Conservation (phyloP, 2,888 invertebrate species). For the Pseudolycoriella hygida region DNA sequence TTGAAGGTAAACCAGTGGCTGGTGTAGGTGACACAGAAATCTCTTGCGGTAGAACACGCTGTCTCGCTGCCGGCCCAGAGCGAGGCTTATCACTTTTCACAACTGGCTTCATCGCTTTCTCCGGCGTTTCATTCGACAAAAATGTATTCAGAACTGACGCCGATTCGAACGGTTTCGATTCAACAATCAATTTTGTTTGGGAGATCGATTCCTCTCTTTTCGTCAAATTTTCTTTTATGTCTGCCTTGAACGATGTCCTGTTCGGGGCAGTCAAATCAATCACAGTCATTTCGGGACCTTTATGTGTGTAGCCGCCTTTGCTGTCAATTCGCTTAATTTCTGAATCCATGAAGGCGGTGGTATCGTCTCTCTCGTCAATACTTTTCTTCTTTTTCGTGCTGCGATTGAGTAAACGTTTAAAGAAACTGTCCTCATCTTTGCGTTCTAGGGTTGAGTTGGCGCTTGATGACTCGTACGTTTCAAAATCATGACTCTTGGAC, state of each 20-base stretch:
- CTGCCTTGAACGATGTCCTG: background rate
- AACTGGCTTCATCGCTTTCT: slow-evolving; percentile 11
- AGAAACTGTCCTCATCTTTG: slow-evolving; percentile 36
- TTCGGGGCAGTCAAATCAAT: background rate
- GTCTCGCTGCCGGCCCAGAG: slow-evolving; percentile 34
- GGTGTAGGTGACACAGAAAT: slow-evolving; percentile 22
- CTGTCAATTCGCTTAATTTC: slow-evolving; percentile 35
- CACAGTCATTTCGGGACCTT: background rate
- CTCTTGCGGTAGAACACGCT: slow-evolving; percentile 37
- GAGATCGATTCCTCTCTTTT: slow-evolving; percentile 5
- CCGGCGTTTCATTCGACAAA: slow-evolving; percentile 14
- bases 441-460: slow-evolving; percentile 11
- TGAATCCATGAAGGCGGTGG: slow-evolving; percentile 2
- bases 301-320: slow-evolving; percentile 32
- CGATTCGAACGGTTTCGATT: slow-evolving; percentile 8
- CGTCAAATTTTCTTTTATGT: slow-evolving; percentile 8
- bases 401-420: slow-evolving; percentile 47
- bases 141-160: slow-evolving; percentile 11
- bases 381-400: slow-evolving; percentile 36
- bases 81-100: slow-evolving; percentile 19
- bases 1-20: slow-evolving; percentile 18
- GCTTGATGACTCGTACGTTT: slow-evolving; percentile 4
- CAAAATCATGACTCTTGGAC: background rate
- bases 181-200: slow-evolving; percentile 9
- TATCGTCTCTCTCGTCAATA: slow-evolving; percentile 26